Evolutionary conservation across 2,888 invertebrate species (phyloP), one percentile per base, ranked within the genome.

Genomic region (Drosophila cognata): DNA sequence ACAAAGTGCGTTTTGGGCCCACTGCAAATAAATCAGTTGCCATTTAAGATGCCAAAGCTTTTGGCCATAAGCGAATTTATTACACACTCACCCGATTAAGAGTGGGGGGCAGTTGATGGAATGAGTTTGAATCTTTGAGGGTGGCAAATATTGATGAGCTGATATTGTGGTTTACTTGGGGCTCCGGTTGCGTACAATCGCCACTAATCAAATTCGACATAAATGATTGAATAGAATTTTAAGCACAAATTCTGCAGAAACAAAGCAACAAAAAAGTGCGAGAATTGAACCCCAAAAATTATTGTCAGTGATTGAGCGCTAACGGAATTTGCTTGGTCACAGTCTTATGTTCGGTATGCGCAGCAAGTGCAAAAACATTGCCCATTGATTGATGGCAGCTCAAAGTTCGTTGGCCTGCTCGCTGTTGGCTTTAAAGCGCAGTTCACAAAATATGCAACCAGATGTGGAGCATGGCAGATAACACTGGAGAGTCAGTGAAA

Each of bases 161-260:
- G 59, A 71, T 71, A 64, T 73, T 66, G 59, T 59, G 60, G 77
- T 82, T 81, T 78, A 64, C 55, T 72, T 63, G 46, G 72, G 74
- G 65, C 46, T 78, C 63, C 64, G 46, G 59, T 65, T 72, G 62
- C 79, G 33, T 38, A 48, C 50, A 35, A 77, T 50, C 75, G 61
- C 46, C 69, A 73, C 84, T 90, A 90, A 87, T 90, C 87, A 88
- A 88, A 88, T 88, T 90, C 78, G 84, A 77, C 81, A 86, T 88
- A 90, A 90, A 90, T 88, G 90, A 90, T 88, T 84, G 90, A 88
- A 86, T 90, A 84, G 73, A 82, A 79, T 90, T 88, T 89, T 86
- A 77, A 84, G 79, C 86, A 83, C 73, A 64, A 78, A 73, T 75
- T 81, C 72, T 67, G 74, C 33, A 70, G 59, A 62, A 65, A 56